phyloP scores from a whole-genome alignment of 2,888 invertebrate species.

The Ophioninae sp. region DNA sequence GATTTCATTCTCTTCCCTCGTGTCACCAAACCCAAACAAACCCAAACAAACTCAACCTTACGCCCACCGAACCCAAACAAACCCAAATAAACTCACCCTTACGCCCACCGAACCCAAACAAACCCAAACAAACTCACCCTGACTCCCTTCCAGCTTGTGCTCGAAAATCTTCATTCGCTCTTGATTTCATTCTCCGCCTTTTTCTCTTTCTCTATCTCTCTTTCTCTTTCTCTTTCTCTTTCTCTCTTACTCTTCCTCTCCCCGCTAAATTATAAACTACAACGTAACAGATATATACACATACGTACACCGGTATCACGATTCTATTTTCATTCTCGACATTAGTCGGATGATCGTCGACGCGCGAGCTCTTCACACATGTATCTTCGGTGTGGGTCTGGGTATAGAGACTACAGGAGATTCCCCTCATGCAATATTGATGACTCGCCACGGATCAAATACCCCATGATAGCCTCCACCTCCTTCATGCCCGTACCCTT shows the following conservation, averaged over 20 bases:
- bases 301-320: slow-evolving; percentile 34
- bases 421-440: slow-evolving; percentile 81
- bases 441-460: slow-evolving; percentile 79
- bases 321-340: slow-evolving; percentile 77
- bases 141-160: too few relatives aligned
- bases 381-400: too few relatives aligned
- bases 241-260: slow-evolving; percentile 1
- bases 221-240: not conserved
- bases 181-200: slow-evolving; percentile 38
- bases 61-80: too few relatives aligned
- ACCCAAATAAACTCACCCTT: too few relatives aligned
- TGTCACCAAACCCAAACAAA: too few relatives aligned
- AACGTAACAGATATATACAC: slow-evolving; percentile 15
- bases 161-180: too few relatives aligned
- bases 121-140: too few relatives aligned
- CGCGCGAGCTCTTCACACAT: slow-evolving; percentile 63
- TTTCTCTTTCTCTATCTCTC: not conserved
- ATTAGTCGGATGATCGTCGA: slow-evolving; percentile 75
- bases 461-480: slow-evolving; percentile 77
- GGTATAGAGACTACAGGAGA: slow-evolving; percentile 57
- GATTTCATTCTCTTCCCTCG: too few relatives aligned
- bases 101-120: too few relatives aligned
- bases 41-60: too few relatives aligned
- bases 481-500: slow-evolving; percentile 47
- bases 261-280: slow-evolving; percentile 60